A percentile compares a stretch with the other conserved stretches of the same genome.
Evolutionary conservation across 92 coral and sea anemone species (phyloP).

Genomic region (Meandrina meandrites): DNA sequence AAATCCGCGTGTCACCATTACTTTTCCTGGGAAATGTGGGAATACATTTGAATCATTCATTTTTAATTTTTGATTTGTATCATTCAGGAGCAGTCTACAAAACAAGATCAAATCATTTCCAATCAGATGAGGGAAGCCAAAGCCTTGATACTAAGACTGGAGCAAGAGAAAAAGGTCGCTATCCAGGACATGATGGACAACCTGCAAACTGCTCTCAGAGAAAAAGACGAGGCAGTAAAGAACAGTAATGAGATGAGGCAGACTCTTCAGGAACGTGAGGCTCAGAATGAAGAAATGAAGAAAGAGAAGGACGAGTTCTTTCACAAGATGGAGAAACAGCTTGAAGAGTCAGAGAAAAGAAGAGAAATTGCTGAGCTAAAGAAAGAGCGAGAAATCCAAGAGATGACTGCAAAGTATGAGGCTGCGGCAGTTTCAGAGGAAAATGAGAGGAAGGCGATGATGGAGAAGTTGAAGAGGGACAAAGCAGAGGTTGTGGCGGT

Average conservation of each 20-base stretch:
- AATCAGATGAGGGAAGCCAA: conserved; percentile 87
- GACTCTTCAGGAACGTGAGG: conserved; percentile 65
- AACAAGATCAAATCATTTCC: conserved; percentile 55
- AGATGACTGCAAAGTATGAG: conserved; percentile 70
- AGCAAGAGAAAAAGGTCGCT: conserved; percentile 92
- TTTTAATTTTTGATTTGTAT: background rate
- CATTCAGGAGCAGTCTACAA: conserved; percentile 64
- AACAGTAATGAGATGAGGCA: conserved; percentile 56
- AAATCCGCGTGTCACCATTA: too few relatives aligned
- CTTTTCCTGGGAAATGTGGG: too few relatives aligned
- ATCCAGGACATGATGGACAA: conserved; percentile 99
- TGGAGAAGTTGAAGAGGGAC: conserved; percentile 88
- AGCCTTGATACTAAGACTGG: conserved; percentile 75
- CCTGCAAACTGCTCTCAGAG: conserved; percentile 82
- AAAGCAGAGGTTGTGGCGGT: conserved; percentile 97
- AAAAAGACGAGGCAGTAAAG: conserved; percentile 76
- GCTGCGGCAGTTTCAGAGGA: conserved; percentile 72
- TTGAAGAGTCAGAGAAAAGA: conserved; percentile 89
- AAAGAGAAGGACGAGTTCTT: conserved; percentile 89
- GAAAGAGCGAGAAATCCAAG: conserved; percentile 82
- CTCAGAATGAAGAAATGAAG: conserved; percentile 72
- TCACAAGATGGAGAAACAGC: conserved; percentile 92
- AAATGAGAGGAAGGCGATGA: conserved; percentile 75
- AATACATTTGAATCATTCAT: background rate
- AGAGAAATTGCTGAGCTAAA: conserved; percentile 78